Evolutionary conservation across 2,888 invertebrate species (phyloP), one percentile per base, ranked within the genome.

Genomic region (Escarpia spicata): DNA sequence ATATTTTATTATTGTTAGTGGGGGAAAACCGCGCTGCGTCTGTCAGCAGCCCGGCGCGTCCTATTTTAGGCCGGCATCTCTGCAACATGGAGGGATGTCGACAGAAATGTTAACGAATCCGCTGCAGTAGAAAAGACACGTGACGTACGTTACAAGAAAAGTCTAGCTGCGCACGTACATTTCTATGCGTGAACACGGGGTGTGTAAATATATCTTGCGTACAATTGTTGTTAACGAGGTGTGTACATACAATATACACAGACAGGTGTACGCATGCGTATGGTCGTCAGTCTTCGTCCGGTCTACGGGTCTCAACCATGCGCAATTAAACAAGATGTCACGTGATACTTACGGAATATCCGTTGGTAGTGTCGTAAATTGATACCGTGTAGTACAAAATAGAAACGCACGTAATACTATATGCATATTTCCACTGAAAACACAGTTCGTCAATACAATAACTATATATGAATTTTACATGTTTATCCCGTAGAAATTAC

Each of bases 81-180:
- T 75, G 75, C 75, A 26, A 75, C 75, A 75, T 6, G n/a, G 75
- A 75, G 75, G 75, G 75, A 75, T 6, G 75, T n/a, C 75, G n/a
- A 26, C 75, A 6, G 19, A 75, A 75, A 75, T 12, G 26, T 75
- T n/a, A 75, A 75, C 75, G 75, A 75, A 75, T 75, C 75, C 75
- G 75, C 75, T 75, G 75, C 75, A 75, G 75, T 75, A 75, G 75
- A 75, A 75, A 75, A 26, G 75, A 75, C 75, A 75, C 75, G 75
- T 75, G 75, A 75, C 75, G 26, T 75, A 26, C 75, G 75, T 75
- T 75, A 75, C 75, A 75, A 75, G 75, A 75, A 52, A 52, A 3
- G 75, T 26, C 26, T 75, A 75, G n/a, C 75, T 75, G 75, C 75
- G 26, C 75, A n/a, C 26, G 75, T 75, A 75, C n/a, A 75, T 75